Conservation (phyloP, 2,888 invertebrate species). For the Deilephila porcellus region DNA sequence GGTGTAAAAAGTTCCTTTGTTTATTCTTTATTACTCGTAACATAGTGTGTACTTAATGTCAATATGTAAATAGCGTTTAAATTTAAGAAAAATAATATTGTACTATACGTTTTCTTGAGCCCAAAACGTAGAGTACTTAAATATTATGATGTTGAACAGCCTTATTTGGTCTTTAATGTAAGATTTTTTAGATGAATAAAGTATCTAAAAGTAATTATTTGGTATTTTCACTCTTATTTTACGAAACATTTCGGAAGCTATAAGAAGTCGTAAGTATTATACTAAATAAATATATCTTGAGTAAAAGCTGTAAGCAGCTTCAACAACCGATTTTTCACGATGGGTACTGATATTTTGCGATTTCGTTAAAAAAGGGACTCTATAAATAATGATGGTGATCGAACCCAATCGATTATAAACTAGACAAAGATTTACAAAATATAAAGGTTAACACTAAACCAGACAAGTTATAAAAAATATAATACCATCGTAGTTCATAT, state of each 20-base stretch:
- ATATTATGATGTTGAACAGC: slow-evolving; percentile 47
- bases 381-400: no score
- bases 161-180: slow-evolving; percentile 48
- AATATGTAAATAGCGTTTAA: slow-evolving; percentile 46
- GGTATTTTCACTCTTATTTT: neutral
- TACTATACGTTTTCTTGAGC: slow-evolving; percentile 79
- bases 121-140: slow-evolving; percentile 74
- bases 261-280: no score
- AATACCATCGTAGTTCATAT: neutral
- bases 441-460: no score
- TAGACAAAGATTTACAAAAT: no score
- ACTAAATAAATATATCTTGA: no score
- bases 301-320: no score
- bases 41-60: slow-evolving; percentile 38
- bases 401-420: no score
- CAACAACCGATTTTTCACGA: no score
- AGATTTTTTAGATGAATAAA: slow-evolving; percentile 59
- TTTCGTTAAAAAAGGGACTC: no score
- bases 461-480: no score
- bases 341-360: no score
- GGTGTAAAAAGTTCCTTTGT: slow-evolving; percentile 72
- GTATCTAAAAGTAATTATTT: slow-evolving; percentile 35
- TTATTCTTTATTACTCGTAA: slow-evolving; percentile 36
- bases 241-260: no score
- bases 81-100: slow-evolving; percentile 53